These are phyloP conservation scores for Tryphoninae sp. DNA, from an alignment of 2,888 invertebrate species.

Conservation along the genomic window DNA sequence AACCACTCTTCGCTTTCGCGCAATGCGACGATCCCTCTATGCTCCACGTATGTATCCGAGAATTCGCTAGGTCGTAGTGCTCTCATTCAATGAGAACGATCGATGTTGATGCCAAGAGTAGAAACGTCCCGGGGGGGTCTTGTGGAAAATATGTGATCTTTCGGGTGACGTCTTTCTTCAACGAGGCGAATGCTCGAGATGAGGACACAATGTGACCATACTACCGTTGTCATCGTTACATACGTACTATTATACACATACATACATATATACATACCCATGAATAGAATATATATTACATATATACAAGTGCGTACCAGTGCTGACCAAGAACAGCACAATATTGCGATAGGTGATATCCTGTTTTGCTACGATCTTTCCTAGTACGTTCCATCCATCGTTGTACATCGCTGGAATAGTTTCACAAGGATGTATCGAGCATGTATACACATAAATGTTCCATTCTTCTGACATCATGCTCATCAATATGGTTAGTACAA, in stretches of 20 bases:
- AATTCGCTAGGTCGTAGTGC: constrained; percentile 21
- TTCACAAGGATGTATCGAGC: too few species aligned
- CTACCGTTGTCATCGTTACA: not conserved
- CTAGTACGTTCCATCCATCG: not conserved
- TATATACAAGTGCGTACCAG: not conserved
- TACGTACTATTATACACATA: not conserved
- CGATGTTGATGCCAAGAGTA: constrained; percentile 18
- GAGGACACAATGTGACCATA: constrained; percentile 23
- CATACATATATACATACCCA: not conserved
- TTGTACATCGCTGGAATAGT: too few species aligned
- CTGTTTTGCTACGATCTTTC: constrained; percentile 9
- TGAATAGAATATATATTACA: not conserved
- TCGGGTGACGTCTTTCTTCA: constrained; percentile 40
- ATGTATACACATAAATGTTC: too few species aligned
- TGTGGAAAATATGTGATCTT: constrained; percentile 35
- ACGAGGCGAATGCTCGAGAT: constrained; percentile 12
- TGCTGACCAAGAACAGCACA: not conserved
- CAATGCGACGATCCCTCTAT: not conserved
- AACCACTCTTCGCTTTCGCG: constrained; percentile 7
- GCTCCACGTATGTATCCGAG: not conserved
- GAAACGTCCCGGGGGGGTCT: constrained; percentile 1
- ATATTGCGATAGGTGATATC: not conserved
- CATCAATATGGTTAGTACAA: too few species aligned
- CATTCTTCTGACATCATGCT: too few species aligned
- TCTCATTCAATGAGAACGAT: constrained; percentile 33